Evolutionary conservation across 2,797 vertebrate species (phyloP), one percentile per base, ranked within the genome.

Genomic region (Anomalospiza imberbis): DNA sequence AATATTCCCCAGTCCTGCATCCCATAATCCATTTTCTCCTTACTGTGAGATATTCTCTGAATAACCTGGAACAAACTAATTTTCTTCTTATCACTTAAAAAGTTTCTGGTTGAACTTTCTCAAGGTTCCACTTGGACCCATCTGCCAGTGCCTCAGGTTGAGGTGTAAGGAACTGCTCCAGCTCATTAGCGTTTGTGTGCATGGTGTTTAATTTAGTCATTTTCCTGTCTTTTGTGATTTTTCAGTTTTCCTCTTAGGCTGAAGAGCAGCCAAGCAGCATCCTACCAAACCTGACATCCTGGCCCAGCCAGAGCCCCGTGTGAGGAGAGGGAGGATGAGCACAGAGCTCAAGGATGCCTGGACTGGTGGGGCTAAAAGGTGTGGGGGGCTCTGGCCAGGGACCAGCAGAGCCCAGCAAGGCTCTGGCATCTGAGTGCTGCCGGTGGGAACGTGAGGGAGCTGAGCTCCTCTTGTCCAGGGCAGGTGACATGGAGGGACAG

Each of bases 381-480:
- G 6, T 1, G 16, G 18, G 25, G 29, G 9, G 9, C 10, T 58
- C 63, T 50, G 47, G n/a, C 63, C 11, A 19, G 71, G 42, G 34
- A 28, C 17, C 36, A 36, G 12, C 40, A 48, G 32, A 34, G 2
- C 57, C 48, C 73, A 29, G 50, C 3, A 8, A 32, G 44, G 40
- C 10, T 40, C 55, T 40, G 63, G 26, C n/a, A 31, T 5, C 58
- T 12, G 6, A 58, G 70, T 4, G 2, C 50, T 5, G 2, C 17
- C 6, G 21, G n/a, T 1, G 11, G n/a, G 47, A 22, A 17, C 5
- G 4, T 0, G 12, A 47, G 3, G 16, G 73, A 60, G 50, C n/a
- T 38, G 47, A 38, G 17, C 40, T 17, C 19, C 45, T 60, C 60
- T 19, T 11, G 57, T 15, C 36, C 19, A 16, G 68, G 63, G 28